Evolutionary conservation across 23 tunicate genomes (phyloP), one percentile per base, ranked within the genome.

Genomic region (Trididemnum nubilum): DNA sequence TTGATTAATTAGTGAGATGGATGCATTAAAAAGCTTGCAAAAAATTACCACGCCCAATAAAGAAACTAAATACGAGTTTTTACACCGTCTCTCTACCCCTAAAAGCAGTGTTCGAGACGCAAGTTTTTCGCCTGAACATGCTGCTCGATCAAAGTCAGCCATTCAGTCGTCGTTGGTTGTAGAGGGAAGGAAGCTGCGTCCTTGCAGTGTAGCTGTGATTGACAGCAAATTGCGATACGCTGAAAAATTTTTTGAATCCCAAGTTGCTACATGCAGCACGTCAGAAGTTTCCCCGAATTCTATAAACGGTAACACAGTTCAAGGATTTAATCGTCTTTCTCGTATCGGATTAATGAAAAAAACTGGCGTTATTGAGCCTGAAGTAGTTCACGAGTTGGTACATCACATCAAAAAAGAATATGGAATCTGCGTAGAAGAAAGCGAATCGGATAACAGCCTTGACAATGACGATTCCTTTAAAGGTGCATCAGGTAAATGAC

Each of bases 331-430:
- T 1, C 54, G 90, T 9, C 32, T 85, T 12, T 52, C 34, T 34
- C 33, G 90, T 0, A 49, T 85, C 28, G 77, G 34, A 0, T 50
- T 85, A 5, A 5, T 85, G 59, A 27, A n/a, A 4, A 82, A 59
- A 24, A 76, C 90, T 22, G 84, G 84, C 15, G 35, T 85, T 36
- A 34, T 85, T 32, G 83, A 79, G 35, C 59, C 64, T 18, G 79
- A 78, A 27, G 30, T 70, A 12, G 71, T 77, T 30, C 22, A 54
- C 19, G 90, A 85, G 34, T 7, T 85, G 1, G 18, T 28, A 12
- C 66, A 51, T 15, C 33, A 79, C 29, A 78, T 85, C 1, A 60
- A 76, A 38, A 23, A 15, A 7, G 88, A 85, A 34, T 67, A 65
- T 35, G 29, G 36, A 2, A 36, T 37, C 22, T 12, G 18, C 29